Percentiles rank a stretch among this genome's conserved stretches.
These are phyloP conservation scores for Schlechtendalia chinensis DNA, from an alignment of 1,140 invertebrate genomes.

Conservation along the genomic window DNA sequence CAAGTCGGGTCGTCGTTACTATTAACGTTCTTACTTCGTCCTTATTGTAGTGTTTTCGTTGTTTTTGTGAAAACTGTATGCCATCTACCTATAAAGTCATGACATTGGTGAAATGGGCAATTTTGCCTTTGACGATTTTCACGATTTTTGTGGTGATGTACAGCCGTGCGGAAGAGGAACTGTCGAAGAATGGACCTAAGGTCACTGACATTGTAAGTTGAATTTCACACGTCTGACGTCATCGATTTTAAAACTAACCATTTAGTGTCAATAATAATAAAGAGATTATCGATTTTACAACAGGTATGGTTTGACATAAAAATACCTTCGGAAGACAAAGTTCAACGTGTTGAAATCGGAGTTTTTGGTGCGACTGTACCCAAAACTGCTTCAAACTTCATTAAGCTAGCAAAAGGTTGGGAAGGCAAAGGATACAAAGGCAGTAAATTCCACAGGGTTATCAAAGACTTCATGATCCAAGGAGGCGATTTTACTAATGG, in stretches of 20 bases:
- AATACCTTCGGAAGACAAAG: constrained; percentile 71
- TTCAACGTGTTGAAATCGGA: constrained; percentile 86
- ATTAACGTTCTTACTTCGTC: no score
- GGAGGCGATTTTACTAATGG: constrained; percentile 90
- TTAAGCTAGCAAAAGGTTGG: constrained; percentile 75
- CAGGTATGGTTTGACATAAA: constrained; percentile 94
- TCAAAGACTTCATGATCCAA: constrained; percentile 95
- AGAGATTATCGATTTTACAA: constrained; percentile 36
- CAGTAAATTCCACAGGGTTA: constrained; percentile 89
- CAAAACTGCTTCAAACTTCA: constrained; percentile 91
- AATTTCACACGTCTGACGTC: constrained; percentile 3
- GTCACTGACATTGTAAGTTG: constrained; percentile 69
- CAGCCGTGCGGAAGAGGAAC: constrained; percentile 37
- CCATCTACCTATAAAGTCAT: constrained; percentile 42
- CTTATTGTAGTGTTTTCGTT: not conserved
- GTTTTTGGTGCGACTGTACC: constrained; percentile 94
- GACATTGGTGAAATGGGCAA: constrained; percentile 21
- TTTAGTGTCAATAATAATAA: not conserved
- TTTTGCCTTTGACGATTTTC: constrained; percentile 13
- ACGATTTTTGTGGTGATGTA: constrained; percentile 24
- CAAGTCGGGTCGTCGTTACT: not conserved
- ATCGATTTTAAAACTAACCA: not conserved
- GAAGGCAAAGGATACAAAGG: constrained; percentile 82
- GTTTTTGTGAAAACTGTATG: not conserved
- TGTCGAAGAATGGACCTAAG: constrained; percentile 66